phyloP scores from a whole-genome alignment of 2,113 vertebrate genomes.

The Brachyhypopomus gauderio region DNA sequence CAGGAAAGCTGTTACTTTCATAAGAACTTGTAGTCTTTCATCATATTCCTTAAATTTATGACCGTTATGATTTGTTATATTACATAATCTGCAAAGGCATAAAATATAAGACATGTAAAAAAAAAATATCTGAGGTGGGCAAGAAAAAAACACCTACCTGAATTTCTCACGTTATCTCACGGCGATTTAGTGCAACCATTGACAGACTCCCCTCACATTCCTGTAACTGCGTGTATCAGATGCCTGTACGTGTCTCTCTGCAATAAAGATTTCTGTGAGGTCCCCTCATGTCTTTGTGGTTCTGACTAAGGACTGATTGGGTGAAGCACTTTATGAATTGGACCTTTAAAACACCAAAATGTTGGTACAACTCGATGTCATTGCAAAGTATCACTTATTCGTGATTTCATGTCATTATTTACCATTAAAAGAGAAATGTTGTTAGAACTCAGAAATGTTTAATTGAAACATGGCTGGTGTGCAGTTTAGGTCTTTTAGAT shows the following conservation, averaged over 20 bases:
- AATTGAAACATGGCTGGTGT: background rate
- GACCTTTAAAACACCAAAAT: background rate
- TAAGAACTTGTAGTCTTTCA: background rate
- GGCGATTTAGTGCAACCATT: background rate
- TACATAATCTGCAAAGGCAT: no score
- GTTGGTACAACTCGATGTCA: background rate
- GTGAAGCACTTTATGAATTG: background rate
- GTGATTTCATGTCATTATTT: background rate
- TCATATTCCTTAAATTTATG: background rate
- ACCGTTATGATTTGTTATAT: no score
- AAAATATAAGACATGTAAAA: no score
- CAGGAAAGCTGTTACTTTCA: background rate
- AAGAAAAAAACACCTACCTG: background rate
- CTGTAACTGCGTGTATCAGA: background rate
- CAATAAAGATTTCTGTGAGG: slow-evolving; percentile 45
- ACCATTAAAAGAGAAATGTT: background rate
- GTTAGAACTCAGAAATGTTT: background rate
- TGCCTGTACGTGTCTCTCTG: background rate
- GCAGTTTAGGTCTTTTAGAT: background rate
- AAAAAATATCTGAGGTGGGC: background rate
- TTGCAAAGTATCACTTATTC: background rate
- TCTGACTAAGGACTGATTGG: background rate
- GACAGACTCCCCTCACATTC: background rate
- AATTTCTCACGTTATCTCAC: background rate
- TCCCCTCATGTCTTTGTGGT: slow-evolving; percentile 7